Conservation (phyloP, 1,140 invertebrate genomes). For the Phymorhynchus buccinoides region DNA sequence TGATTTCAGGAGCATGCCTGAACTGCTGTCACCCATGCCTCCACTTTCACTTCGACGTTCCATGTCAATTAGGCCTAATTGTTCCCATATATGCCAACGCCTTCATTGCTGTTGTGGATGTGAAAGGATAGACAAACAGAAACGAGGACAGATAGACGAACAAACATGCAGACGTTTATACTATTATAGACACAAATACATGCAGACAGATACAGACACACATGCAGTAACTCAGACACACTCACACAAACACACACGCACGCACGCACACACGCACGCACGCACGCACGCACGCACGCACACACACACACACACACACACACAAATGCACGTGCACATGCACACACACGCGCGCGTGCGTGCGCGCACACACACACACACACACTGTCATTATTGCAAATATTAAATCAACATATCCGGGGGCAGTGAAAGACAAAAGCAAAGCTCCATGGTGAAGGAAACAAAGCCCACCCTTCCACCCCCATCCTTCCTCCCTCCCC, state of each 20-base stretch:
- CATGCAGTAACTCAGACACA: background rate
- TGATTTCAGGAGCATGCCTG: no score
- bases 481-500: background rate
- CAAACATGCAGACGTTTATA: background rate
- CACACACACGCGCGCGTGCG: background rate
- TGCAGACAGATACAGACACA: background rate
- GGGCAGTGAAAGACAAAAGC: no score
- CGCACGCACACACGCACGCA: background rate
- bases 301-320: background rate
- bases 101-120: background rate
- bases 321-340: background rate
- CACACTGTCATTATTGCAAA: background rate
- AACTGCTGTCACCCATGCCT: no score
- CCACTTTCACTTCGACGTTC: background rate
- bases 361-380: background rate
- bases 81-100: background rate
- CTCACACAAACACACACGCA: background rate
- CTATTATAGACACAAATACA: constrained; percentile 3
- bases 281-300: background rate
- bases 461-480: background rate
- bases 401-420: no score
- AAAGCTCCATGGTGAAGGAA: no score
- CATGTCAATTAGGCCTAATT: background rate
- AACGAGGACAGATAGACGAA: background rate
- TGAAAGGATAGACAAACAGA: background rate